Conservation (phyloP, 2,113 vertebrate genomes). For the cat (Felis catus) region DNA sequence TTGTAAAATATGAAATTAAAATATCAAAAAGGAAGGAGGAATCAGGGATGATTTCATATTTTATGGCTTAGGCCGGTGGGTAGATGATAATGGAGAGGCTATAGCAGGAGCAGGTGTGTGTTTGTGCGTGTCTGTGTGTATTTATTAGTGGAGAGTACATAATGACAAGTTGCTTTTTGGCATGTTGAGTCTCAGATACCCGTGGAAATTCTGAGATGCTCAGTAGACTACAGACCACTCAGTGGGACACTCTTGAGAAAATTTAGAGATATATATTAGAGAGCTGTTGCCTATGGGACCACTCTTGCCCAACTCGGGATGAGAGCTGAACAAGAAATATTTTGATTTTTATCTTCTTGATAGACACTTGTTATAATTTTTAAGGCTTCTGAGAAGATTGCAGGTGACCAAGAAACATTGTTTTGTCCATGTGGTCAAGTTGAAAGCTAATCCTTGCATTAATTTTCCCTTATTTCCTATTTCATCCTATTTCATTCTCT, state of each 20-base stretch:
- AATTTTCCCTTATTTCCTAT: not conserved
- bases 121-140: not conserved
- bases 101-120: not conserved
- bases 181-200: not conserved
- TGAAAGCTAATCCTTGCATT: not conserved
- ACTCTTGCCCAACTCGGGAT: not conserved
- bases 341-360: not conserved
- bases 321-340: not conserved
- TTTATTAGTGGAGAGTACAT: not conserved
- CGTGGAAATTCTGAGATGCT: not conserved
- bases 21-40: not conserved
- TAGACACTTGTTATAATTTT: not conserved
- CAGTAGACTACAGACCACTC: not conserved
- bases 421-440: not conserved
- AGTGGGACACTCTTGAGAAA: not conserved
- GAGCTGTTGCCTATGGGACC: not conserved
- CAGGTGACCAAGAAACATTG: not conserved
- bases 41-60: not conserved
- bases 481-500: not conserved
- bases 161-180: not conserved
- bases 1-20: not conserved
- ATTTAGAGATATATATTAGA: not conserved
- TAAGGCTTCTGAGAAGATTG: not conserved
- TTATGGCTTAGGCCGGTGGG: not conserved
- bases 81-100: not conserved